These are phyloP conservation scores for Discoglossus pictus DNA, from an alignment of 2,797 vertebrate species.

Conservation along the genomic window DNA sequence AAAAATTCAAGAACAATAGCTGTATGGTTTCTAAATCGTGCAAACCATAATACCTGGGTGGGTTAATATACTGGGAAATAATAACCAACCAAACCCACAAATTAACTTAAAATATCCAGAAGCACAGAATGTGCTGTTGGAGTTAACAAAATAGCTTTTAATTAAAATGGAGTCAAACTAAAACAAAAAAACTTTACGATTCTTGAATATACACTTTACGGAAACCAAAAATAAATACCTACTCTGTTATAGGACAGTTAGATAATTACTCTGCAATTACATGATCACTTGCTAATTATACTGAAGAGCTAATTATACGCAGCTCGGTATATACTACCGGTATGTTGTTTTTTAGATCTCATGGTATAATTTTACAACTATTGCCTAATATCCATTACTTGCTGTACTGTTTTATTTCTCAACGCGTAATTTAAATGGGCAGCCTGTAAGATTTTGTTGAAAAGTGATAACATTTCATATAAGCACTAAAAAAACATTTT, in stretches of 20 bases:
- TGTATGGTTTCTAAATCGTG: no score
- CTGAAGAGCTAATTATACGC: constrained; percentile 17
- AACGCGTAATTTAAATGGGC: constrained; percentile 2
- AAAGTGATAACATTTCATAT: constrained; percentile 19
- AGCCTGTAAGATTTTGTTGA: neutral
- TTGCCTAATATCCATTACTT: constrained; percentile 25
- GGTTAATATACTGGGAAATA: no score
- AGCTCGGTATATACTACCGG: constrained; percentile 19
- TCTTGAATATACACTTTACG: neutral
- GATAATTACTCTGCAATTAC: constrained; percentile 33
- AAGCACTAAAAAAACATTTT: no score
- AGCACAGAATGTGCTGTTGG: no score
- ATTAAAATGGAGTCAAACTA: constrained; percentile 23
- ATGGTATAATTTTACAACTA: constrained; percentile 7
- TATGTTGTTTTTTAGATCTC: constrained; percentile 17
- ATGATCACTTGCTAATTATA: constrained; percentile 38
- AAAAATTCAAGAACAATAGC: no score
- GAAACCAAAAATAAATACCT: neutral
- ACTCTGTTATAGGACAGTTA: constrained; percentile 10
- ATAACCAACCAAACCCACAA: no score
- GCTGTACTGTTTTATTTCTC: constrained; percentile 5
- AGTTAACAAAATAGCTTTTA: neutral
- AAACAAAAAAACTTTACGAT: neutral
- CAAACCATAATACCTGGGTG: no score
- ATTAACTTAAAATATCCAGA: no score